Conservation (phyloP, 2,797 vertebrate genomes). For the Sparus aurata region DNA sequence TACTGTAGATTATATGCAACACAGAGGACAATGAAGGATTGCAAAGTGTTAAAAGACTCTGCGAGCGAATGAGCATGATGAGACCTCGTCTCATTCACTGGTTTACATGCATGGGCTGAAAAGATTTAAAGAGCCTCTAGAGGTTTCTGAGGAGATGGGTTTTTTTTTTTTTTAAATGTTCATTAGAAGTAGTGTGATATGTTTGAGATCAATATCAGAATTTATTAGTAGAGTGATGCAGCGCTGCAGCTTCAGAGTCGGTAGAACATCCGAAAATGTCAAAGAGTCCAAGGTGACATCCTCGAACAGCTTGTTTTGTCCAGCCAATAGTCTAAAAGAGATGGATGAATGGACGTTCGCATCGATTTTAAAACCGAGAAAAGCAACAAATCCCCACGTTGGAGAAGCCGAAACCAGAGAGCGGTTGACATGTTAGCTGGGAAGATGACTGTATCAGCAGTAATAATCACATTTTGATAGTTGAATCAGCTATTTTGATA, state of each 20-base stretch:
- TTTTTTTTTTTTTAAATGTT: too few relatives aligned
- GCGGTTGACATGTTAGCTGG: not conserved
- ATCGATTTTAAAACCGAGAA: not conserved
- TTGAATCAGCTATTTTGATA: too few relatives aligned
- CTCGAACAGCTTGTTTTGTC: not conserved
- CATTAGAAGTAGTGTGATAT: not conserved
- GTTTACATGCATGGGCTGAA: slow-evolving; percentile 6
- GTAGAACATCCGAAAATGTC: not conserved
- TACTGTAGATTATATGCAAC: not conserved
- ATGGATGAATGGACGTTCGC: not conserved
- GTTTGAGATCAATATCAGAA: not conserved
- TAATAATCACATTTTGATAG: too few relatives aligned
- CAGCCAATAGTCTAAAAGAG: not conserved
- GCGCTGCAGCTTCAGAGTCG: not conserved
- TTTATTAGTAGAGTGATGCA: too few relatives aligned
- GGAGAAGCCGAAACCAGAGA: not conserved
- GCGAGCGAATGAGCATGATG: not conserved
- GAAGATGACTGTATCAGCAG: too few relatives aligned
- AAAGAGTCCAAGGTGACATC: not conserved
- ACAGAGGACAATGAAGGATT: slow-evolving; percentile 4
- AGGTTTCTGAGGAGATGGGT: not conserved
- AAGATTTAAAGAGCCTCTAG: not conserved
- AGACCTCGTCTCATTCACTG: slow-evolving; percentile 9
- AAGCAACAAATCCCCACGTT: not conserved
- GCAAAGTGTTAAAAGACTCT: not conserved